Evolutionary conservation across 2,113 vertebrate species (phyloP).

Genomic region (Pedionomus torquatus): DNA sequence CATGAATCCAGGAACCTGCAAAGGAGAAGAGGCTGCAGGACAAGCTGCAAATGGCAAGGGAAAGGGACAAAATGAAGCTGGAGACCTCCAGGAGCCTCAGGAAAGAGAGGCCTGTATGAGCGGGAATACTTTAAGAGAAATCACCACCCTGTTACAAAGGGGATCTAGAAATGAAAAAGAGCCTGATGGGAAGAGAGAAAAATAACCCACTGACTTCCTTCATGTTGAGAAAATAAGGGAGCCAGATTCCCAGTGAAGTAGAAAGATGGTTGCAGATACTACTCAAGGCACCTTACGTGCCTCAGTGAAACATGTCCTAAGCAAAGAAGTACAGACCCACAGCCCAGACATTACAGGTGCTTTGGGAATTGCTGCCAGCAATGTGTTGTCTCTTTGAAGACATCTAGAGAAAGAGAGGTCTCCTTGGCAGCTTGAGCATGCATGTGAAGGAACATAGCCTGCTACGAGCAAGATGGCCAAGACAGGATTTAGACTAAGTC

Average conservation of each 20-base stretch:
- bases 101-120: not conserved
- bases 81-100: not conserved
- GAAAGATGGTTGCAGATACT: not conserved
- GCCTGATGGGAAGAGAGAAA: not conserved
- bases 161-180: not conserved
- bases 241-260: not conserved
- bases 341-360: not conserved
- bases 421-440: not conserved
- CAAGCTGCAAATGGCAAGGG: not conserved
- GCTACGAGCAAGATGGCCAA: rapidly evolving
- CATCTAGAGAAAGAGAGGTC: not conserved
- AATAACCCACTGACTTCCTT: not conserved
- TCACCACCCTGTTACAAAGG: not conserved
- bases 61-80: not conserved
- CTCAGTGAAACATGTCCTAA: not conserved
- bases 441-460: not conserved
- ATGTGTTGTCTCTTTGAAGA: not conserved
- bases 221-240: not conserved
- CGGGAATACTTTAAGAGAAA: not conserved
- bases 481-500: not conserved
- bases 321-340: not conserved
- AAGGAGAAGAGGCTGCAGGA: not conserved
- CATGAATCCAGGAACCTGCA: not conserved
- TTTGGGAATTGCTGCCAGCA: not conserved
- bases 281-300: not conserved